Conservation (phyloP, 2,113 vertebrate genomes). For the Panthera tigris region DNA sequence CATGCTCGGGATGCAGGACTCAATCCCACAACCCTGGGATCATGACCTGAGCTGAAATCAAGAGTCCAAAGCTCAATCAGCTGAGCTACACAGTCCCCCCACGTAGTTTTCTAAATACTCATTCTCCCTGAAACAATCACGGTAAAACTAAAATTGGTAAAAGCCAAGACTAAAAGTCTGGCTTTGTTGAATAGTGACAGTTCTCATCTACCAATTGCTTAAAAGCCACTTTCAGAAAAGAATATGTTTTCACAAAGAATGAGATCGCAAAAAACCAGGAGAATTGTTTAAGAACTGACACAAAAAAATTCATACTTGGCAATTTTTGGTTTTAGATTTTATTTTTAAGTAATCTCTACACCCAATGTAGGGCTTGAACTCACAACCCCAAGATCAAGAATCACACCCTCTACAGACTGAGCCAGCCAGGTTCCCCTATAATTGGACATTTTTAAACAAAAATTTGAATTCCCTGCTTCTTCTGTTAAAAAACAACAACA, state of each 20-base stretch:
- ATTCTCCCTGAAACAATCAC: neutral
- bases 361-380: neutral
- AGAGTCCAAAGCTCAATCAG: too few relatives aligned
- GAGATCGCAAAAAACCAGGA: neutral
- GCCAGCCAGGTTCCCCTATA: neutral
- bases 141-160: neutral
- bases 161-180: neutral
- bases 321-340: too few relatives aligned
- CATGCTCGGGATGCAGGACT: too few relatives aligned
- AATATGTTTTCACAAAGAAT: neutral
- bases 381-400: neutral
- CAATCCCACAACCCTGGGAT: too few relatives aligned
- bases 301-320: neutral
- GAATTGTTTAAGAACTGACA: neutral
- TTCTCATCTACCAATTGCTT: neutral
- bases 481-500: too few relatives aligned
- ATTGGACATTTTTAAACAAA: neutral
- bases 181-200: neutral
- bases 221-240: constrained; percentile 37
- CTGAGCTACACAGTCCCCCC: too few relatives aligned
- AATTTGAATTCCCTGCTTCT: neutral
- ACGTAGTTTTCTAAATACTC: neutral
- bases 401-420: neutral
- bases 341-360: neutral
- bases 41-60: too few relatives aligned